Evolutionary conservation across 1,140 invertebrate species (phyloP), one percentile per base, ranked within the genome.

Genomic region (Drosophila busckii): DNA sequence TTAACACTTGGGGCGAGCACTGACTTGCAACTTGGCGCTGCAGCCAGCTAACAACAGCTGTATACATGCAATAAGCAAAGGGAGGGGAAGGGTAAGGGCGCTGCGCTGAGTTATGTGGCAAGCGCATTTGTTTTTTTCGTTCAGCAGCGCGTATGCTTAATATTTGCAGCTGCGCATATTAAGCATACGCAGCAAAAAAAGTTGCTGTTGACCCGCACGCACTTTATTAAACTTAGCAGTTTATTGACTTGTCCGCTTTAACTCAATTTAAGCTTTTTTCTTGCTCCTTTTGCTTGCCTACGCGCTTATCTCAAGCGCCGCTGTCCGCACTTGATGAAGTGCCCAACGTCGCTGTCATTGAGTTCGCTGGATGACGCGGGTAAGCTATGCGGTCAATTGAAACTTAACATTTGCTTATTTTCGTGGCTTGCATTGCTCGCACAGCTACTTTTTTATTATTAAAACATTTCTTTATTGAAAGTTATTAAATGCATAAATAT

Each of bases 1-100:
- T 83, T 82, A 82, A 83, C 75, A 82, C 75, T 83, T 83, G 65
- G 70, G 62, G 53, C 49, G 50, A n/a, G n/a, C n/a, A n/a, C 68
- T 73, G 67, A 55, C 63, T 71, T 52, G 46, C 40, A 23, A 20
- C 55, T 22, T 5, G 26, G 34, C 8, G 9, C 2, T 20, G 29
- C 12, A 37, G 48, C 10, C 1, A 0, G 23, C 13, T n/a, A n/a
- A n/a, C n/a, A 26, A 45, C 10, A 38, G 20, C 56, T 42, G 50
- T 58, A 41, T 56, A 29, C 17, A 59, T 15, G n/a, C 19, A 29
- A 31, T 13, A 13, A 3, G 7, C 8, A 12, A 7, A 4, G 29
- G 17, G 23, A n/a, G 22, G 5, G 17, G 1, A 16, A 10, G 3
- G 29, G 8, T n/a, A 29, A 32, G 13, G 29, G 17, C 8, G 50